Conservation (phyloP, 2,888 invertebrate genomes). For the Drosophila meridionalis region DNA sequence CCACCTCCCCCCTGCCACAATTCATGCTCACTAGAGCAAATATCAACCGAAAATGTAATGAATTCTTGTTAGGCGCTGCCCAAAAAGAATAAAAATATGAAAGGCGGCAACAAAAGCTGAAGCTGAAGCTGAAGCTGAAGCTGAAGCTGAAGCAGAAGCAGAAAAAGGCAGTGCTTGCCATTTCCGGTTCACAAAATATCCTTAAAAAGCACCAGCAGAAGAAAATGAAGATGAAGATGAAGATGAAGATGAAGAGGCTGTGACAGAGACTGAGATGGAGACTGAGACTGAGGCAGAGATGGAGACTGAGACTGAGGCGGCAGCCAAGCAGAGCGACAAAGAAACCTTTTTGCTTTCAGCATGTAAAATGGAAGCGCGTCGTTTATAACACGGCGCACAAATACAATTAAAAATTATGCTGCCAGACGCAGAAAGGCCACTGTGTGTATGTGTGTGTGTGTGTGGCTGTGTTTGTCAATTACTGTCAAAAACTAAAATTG, state of each 20-base stretch:
- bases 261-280: neutral
- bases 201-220: conserved; percentile 25
- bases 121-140: neutral
- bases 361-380: conserved; percentile 49
- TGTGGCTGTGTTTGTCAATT: conserved; percentile 42
- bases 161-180: conserved; percentile 32
- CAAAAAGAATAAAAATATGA: conserved; percentile 27
- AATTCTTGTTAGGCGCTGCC: conserved; percentile 42
- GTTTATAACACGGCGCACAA: conserved; percentile 61
- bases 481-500: conserved; percentile 65
- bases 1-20: conserved; percentile 1
- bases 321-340: conserved; percentile 31
- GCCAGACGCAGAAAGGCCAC: conserved; percentile 40
- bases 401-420: conserved; percentile 74
- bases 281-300: neutral
- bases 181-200: conserved; percentile 48
- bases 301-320: neutral
- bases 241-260: neutral
- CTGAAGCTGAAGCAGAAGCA: neutral
- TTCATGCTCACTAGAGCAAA: conserved; percentile 48
- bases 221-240: conserved; percentile 9
- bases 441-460: conserved; percentile 17
- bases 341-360: conserved; percentile 36
- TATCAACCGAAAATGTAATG: conserved; percentile 48
- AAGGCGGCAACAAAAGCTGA: conserved; percentile 36